These are phyloP conservation scores for Caenorhabditis sp. DNA, from an alignment of 2,888 invertebrate species.

Conservation along the genomic window DNA sequence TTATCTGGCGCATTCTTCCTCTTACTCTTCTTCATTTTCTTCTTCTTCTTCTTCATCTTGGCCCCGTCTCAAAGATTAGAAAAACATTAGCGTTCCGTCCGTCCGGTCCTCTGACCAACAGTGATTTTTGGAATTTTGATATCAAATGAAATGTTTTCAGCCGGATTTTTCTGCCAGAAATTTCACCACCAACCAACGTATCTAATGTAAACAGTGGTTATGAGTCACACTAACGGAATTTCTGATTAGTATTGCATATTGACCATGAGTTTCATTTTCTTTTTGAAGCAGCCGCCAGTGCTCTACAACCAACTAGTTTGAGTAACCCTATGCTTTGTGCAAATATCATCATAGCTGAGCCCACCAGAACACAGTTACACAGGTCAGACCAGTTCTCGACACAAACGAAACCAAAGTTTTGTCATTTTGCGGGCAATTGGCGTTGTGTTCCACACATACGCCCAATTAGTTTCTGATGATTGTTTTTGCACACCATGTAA, in stretches of 20 bases:
- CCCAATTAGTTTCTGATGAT: slow-evolving; percentile 48
- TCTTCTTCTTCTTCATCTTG: not conserved
- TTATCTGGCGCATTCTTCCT: slow-evolving; percentile 40
- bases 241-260: not conserved
- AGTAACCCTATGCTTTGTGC: slow-evolving; percentile 13
- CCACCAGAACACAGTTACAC: slow-evolving; percentile 43
- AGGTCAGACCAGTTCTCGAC: not conserved
- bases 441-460: slow-evolving; percentile 5
- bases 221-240: slow-evolving; percentile 1
- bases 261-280: not conserved
- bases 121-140: not conserved
- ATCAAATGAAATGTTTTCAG: too few species aligned
- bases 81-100: slow-evolving; percentile 17
- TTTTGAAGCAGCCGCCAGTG: too few species aligned
- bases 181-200: not conserved
- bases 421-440: too few species aligned
- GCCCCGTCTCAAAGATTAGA: slow-evolving; percentile 26
- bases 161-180: not conserved
- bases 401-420: slow-evolving; percentile 7
- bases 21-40: too few species aligned
- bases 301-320: too few species aligned
- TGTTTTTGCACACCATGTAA: slow-evolving; percentile 44
- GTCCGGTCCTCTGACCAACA: not conserved
- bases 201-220: slow-evolving; percentile 1
- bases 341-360: slow-evolving; percentile 14